Percentiles rank a stretch among this genome's conserved stretches.
Conservation (phyloP, 2,113 vertebrate species). For the Trogon surrucura region DNA sequence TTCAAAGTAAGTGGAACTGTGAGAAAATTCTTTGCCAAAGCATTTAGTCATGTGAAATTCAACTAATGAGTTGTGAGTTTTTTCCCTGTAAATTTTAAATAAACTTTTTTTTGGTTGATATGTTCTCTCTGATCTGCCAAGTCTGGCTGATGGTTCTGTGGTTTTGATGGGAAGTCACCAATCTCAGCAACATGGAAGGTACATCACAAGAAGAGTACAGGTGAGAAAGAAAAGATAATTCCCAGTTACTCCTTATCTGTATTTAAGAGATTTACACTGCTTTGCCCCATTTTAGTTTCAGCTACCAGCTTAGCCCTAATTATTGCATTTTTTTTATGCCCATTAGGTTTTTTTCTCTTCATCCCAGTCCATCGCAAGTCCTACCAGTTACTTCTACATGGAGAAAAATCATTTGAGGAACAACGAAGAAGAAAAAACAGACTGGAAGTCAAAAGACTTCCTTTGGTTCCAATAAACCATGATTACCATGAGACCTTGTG, state of each 20-base stretch:
- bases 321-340: background rate
- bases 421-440: background rate
- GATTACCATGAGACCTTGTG: constrained; percentile 15
- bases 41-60: background rate
- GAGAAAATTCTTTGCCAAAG: background rate
- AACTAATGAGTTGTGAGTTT: background rate
- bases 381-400: background rate
- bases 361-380: background rate
- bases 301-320: background rate
- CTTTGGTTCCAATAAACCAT: constrained; percentile 23
- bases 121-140: background rate
- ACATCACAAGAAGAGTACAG: background rate
- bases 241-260: background rate
- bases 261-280: background rate
- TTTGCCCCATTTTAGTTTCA: background rate
- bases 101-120: background rate
- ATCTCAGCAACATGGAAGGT: background rate
- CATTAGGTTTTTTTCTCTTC: background rate
- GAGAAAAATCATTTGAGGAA: background rate
- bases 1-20: background rate
- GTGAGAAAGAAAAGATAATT: background rate
- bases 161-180: background rate
- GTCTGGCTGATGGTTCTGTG: background rate
- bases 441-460: constrained; percentile 15
- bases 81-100: background rate